Evolutionary conservation across 2,888 invertebrate species (phyloP).

Genomic region (Synanthedon formicaeformis): DNA sequence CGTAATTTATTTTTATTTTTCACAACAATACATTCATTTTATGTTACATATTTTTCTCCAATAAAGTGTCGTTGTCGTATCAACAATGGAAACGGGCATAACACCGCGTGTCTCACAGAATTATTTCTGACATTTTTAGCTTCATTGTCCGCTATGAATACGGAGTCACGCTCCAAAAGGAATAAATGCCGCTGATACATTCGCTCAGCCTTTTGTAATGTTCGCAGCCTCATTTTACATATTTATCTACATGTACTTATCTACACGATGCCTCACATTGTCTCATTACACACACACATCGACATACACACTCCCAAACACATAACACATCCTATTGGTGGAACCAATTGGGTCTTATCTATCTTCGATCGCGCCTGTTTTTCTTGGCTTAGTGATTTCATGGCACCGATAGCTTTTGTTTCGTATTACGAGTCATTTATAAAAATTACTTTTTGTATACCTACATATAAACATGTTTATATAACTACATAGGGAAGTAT

Average conservation of each 20-base stretch:
- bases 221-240: conserved; percentile 6
- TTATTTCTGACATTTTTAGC: conserved; percentile 66
- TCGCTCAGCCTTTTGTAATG: conserved; percentile 29
- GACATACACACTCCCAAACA: neutral
- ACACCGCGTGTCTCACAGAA: conserved; percentile 61
- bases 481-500: neutral
- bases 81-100: conserved; percentile 24
- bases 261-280: conserved; percentile 1
- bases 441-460: conserved; percentile 1
- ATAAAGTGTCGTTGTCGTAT: conserved; percentile 11
- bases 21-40: no score
- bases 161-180: conserved; percentile 66
- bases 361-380: conserved; percentile 14
- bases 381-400: conserved; percentile 23
- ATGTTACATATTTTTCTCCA: no score
- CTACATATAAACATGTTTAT: neutral
- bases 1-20: no score
- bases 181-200: conserved; percentile 54
- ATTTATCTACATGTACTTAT: conserved; percentile 1
- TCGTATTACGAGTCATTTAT: neutral
- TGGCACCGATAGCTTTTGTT: conserved; percentile 6
- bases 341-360: conserved; percentile 13
- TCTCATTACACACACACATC: neutral
- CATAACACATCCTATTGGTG: neutral
- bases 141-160: conserved; percentile 59